phyloP scores from a whole-genome alignment of 2,888 invertebrate species.

The Leptura quadrifasciata region DNA sequence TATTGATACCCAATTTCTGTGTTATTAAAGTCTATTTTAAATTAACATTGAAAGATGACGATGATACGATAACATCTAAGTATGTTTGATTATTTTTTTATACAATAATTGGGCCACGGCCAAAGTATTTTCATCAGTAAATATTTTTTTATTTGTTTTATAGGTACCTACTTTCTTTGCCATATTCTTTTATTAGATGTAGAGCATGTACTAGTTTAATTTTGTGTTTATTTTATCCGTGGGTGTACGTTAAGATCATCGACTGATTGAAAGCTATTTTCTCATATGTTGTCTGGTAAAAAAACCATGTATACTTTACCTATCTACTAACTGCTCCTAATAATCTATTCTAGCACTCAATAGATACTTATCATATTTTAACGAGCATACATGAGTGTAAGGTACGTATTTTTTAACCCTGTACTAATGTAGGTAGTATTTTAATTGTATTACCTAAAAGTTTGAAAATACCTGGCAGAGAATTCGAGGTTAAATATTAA shows the following conservation, averaged over 20 bases:
- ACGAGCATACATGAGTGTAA: too few species aligned
- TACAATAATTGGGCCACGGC: slow-evolving; percentile 7
- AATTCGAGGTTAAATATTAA: background rate
- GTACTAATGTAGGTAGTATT: too few species aligned
- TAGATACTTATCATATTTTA: too few species aligned
- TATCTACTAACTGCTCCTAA: background rate
- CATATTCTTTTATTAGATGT: background rate
- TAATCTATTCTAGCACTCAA: background rate
- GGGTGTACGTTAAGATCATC: background rate
- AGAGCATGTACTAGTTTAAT: background rate
- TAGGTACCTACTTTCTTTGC: background rate
- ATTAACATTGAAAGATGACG: background rate
- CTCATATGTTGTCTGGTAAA: background rate
- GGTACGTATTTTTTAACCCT: too few species aligned
- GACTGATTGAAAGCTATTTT: background rate
- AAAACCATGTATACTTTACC: too few species aligned
- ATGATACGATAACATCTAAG: background rate
- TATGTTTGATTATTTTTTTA: background rate
- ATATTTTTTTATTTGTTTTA: background rate
- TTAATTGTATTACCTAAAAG: too few species aligned
- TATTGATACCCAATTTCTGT: background rate
- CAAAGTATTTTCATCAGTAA: background rate
- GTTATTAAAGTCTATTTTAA: background rate
- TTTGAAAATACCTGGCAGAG: too few species aligned
- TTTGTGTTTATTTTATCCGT: background rate